Percentiles rank a stretch among this genome's conserved stretches.
Evolutionary conservation across 2,797 vertebrate genomes (phyloP).

Genomic region (Manis javanica): DNA sequence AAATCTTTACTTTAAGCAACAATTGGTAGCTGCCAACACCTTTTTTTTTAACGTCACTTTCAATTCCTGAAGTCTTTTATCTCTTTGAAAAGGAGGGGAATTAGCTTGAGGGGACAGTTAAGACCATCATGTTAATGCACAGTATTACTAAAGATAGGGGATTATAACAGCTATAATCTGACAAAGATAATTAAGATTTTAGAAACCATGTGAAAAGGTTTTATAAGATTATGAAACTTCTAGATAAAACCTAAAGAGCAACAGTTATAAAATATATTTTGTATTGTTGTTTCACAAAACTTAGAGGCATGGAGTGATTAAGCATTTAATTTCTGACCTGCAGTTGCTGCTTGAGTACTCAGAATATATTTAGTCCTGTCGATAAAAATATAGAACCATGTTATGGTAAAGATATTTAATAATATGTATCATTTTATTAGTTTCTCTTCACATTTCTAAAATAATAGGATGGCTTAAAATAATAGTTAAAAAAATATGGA

Average conservation of each 20-base stretch:
- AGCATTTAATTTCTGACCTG: constrained; percentile 24
- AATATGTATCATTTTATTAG: background rate
- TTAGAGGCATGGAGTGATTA: background rate
- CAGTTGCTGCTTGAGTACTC: background rate
- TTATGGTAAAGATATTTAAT: background rate
- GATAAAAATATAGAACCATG: background rate
- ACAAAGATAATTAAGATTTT: constrained; percentile 75
- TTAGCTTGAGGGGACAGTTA: constrained; percentile 71
- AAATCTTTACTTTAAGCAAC: constrained; percentile 71
- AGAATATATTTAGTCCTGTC: background rate
- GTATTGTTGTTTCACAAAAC: background rate
- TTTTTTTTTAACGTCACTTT: constrained; percentile 65
- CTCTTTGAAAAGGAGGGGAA: constrained; percentile 65
- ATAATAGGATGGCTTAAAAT: background rate
- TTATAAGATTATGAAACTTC: constrained; percentile 51
- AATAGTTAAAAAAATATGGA: background rate
- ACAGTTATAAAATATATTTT: constrained; percentile 19
- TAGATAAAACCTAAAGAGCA: constrained; percentile 28
- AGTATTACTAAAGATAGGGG: constrained; percentile 58
- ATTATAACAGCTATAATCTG: constrained; percentile 62
- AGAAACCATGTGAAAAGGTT: constrained; percentile 35
- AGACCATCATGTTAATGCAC: constrained; percentile 61
- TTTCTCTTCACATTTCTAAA: constrained; percentile 53
- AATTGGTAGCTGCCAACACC: constrained; percentile 63
- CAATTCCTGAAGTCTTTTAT: constrained; percentile 68